phyloP scores from a whole-genome alignment of 2,888 invertebrate genomes.

The Fabriciana adippe region DNA sequence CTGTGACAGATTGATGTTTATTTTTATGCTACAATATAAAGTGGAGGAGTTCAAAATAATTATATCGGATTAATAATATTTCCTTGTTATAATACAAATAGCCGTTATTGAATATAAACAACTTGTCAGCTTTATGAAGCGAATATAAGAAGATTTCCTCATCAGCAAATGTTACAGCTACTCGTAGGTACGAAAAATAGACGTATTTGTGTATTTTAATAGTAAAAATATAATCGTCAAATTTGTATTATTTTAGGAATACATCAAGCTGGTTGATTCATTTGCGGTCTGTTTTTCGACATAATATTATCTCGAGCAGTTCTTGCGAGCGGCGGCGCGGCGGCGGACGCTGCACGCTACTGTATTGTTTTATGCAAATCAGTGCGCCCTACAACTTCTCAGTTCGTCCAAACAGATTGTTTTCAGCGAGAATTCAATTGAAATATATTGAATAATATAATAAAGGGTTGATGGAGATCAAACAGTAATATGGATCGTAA shows the following conservation, averaged over 20 bases:
- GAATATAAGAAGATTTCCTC: no score
- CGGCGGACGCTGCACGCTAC: slow-evolving; percentile 17
- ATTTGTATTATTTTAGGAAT: slow-evolving; percentile 14
- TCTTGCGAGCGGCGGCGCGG: slow-evolving; percentile 6
- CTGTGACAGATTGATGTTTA: not conserved
- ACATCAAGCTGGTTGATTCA: slow-evolving; percentile 7
- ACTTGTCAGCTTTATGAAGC: no score
- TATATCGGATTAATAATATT: no score
- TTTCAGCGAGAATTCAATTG: slow-evolving; percentile 65
- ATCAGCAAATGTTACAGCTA: no score
- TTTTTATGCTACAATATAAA: not conserved
- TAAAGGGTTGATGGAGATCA: slow-evolving; percentile 46
- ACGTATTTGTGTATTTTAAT: not conserved
- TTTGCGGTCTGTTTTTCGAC: slow-evolving; percentile 32
- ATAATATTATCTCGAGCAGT: slow-evolving; percentile 34
- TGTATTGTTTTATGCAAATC: slow-evolving; percentile 66
- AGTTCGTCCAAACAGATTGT: slow-evolving; percentile 70
- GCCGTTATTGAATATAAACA: no score
- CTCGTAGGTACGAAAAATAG: not conserved
- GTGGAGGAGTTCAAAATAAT: no score
- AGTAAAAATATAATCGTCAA: not conserved
- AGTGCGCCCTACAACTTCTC: slow-evolving; percentile 54
- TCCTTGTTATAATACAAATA: no score
- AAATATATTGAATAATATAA: slow-evolving; percentile 51
- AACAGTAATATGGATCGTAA: slow-evolving; percentile 56